Evolutionary conservation across 2,888 invertebrate species (phyloP).

Genomic region (Tachystola acroxantha): DNA sequence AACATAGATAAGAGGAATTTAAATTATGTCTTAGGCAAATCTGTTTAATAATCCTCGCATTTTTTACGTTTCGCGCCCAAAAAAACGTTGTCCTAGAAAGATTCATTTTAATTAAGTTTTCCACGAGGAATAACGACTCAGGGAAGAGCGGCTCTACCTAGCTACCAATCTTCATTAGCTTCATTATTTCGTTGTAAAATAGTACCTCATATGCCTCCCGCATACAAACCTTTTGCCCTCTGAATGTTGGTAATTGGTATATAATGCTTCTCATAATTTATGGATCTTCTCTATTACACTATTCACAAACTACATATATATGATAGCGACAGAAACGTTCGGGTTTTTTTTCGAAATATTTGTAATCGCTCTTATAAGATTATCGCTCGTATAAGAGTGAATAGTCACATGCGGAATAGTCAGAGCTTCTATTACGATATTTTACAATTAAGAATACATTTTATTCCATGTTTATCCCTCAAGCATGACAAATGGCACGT

Average conservation of each 20-base stretch:
- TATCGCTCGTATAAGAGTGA: too few species aligned
- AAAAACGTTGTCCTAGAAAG: slow-evolving; percentile 50
- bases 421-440: too few species aligned
- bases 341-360: too few species aligned
- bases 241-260: too few species aligned
- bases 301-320: too few species aligned
- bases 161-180: slow-evolving; percentile 69
- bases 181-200: slow-evolving; percentile 57
- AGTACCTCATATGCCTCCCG: slow-evolving; percentile 23
- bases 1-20: too few species aligned
- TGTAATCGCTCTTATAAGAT: too few species aligned
- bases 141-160: slow-evolving; percentile 51
- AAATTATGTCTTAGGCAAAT: background rate
- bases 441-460: too few species aligned
- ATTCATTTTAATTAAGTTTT: slow-evolving; percentile 73
- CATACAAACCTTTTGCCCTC: background rate
- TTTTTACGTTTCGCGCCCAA: slow-evolving; percentile 48
- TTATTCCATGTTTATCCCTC: too few species aligned
- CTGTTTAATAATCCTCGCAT: slow-evolving; percentile 8
- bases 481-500: too few species aligned
- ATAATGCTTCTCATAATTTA: background rate
- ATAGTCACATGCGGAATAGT: too few species aligned
- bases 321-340: too few species aligned
- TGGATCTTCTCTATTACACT: background rate
- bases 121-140: slow-evolving; percentile 53